Conservation (phyloP, 2,888 invertebrate genomes). For the Imbricaverruca yamaguchii region DNA sequence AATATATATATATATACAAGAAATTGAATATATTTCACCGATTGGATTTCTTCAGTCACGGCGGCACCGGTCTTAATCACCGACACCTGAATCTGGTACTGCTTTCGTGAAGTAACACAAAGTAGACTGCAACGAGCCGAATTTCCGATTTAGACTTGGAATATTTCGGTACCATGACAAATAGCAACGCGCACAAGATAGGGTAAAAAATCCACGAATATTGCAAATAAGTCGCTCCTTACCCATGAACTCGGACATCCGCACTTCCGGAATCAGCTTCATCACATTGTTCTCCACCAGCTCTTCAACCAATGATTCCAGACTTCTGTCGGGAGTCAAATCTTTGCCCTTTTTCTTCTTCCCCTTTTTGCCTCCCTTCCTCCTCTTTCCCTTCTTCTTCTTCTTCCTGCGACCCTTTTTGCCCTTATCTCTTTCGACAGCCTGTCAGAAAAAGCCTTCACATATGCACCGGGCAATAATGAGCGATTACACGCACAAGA, state of each 20-base stretch:
- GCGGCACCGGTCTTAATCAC: no score
- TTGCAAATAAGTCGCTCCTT: background rate
- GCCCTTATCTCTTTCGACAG: slow-evolving; percentile 45
- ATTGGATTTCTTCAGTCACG: no score
- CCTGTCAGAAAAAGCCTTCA: slow-evolving; percentile 26
- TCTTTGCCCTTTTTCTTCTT: slow-evolving; percentile 88
- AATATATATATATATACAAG: no score
- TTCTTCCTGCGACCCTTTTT: slow-evolving; percentile 72
- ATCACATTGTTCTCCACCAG: slow-evolving; percentile 52
- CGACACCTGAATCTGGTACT: no score
- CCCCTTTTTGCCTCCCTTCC: slow-evolving; percentile 79
- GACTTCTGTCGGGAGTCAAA: slow-evolving; percentile 76
- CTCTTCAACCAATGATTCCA: slow-evolving; percentile 86
- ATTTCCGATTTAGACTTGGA: no score
- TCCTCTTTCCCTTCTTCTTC: slow-evolving; percentile 42
- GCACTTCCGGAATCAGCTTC: slow-evolving; percentile 24
- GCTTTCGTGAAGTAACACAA: no score
- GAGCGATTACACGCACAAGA: background rate
- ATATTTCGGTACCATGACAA: no score
- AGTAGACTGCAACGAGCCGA: no score
- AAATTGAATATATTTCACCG: no score
- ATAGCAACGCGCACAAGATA: no score
- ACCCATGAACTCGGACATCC: slow-evolving; percentile 34
- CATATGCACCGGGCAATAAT: slow-evolving; percentile 9
- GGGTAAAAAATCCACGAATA: no score